Base-by-base conservation (phyloP, 2,797 vertebrate genomes). In the Callimico goeldii region DNA sequence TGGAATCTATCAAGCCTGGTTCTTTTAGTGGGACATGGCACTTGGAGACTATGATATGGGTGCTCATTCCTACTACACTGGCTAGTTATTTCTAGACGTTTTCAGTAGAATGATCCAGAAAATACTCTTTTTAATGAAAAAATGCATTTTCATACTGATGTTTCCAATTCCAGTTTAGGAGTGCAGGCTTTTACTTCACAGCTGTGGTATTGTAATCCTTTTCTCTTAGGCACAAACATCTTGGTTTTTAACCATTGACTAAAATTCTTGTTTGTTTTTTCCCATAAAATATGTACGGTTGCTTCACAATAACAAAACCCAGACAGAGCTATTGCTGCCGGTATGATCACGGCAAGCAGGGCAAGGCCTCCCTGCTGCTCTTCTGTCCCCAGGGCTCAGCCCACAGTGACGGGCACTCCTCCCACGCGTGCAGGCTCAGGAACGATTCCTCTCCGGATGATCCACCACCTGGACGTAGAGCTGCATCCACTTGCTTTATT, bases 401-500 rank as follows among this genome's bases (percentile, higher is more conserved):
- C 43, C 52, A 3, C 15, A 7, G 58, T 14, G n/a, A 22, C 3
- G 24, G n/a, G 8, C 55, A 30, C 17, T 67, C 26, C 13, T 26
- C 24, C 2, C 4, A 3, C 2, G 4, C 15, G 1, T 19, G 86
- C 50, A 20, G 64, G 10, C 50, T 5, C 1, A 0, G 1, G 14
- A 30, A 7, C 1, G 7, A 17, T 8, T 24, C 73, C 73, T 50
- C 28, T 2, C 28, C 1, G 58, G 10, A 4, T 24, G 8, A 36
- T 1, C 39, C 57, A 2, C 26, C 14, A 10, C 39, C 50, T 4
- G 19, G 36, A 26, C 0, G 7, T 1, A 46, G 30, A 46, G 50
- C 50, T 10, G 2, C 26, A 6, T 9, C 41, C 77, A 4, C 26
- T 70, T 20, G 67, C n/a, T 50, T 50, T n/a, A 4, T 52, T 80